These are phyloP conservation scores for Marasmarcha lunaedactyla DNA, from an alignment of 2,888 invertebrate species.

Conservation along the genomic window DNA sequence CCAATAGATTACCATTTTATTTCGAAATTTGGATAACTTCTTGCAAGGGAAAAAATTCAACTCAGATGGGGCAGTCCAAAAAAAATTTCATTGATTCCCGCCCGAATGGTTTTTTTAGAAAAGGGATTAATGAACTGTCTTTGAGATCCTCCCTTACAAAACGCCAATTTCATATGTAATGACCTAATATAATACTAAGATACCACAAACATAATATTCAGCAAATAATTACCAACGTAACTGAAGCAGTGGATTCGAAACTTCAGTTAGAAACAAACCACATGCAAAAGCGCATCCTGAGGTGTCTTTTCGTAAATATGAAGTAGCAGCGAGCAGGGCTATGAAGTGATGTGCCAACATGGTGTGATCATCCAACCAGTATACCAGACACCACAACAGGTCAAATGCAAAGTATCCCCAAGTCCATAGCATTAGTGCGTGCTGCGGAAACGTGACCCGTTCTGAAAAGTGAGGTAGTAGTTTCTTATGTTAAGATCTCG, in stretches of 20 bases:
- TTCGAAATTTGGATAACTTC: too few species aligned
- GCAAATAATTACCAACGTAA: slow-evolving; percentile 61
- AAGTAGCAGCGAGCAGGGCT: slow-evolving; percentile 57
- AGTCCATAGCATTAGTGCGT: slow-evolving; percentile 63
- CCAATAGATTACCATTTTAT: too few species aligned
- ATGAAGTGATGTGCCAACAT: slow-evolving; percentile 69
- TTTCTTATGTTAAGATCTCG: too few species aligned
- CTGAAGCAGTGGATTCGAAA: slow-evolving; percentile 74
- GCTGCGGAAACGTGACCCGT: slow-evolving; percentile 34
- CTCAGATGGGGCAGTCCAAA: too few species aligned
- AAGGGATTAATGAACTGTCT: too few species aligned
- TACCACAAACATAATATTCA: neutral
- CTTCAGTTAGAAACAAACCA: slow-evolving; percentile 67
- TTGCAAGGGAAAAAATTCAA: too few species aligned
- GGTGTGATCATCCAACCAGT: slow-evolving; percentile 56
- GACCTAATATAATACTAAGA: too few species aligned
- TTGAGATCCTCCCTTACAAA: too few species aligned
- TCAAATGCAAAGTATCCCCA: slow-evolving; percentile 75
- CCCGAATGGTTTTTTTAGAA: too few species aligned
- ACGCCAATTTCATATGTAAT: too few species aligned
- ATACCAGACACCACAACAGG: slow-evolving; percentile 66
- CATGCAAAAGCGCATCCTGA: slow-evolving; percentile 67
- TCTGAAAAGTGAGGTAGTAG: too few species aligned
- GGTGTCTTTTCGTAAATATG: slow-evolving; percentile 57
- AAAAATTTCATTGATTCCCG: too few species aligned